Evolutionary conservation across 2,888 invertebrate genomes (phyloP).

Genomic region (Drosophila longiperda): DNA sequence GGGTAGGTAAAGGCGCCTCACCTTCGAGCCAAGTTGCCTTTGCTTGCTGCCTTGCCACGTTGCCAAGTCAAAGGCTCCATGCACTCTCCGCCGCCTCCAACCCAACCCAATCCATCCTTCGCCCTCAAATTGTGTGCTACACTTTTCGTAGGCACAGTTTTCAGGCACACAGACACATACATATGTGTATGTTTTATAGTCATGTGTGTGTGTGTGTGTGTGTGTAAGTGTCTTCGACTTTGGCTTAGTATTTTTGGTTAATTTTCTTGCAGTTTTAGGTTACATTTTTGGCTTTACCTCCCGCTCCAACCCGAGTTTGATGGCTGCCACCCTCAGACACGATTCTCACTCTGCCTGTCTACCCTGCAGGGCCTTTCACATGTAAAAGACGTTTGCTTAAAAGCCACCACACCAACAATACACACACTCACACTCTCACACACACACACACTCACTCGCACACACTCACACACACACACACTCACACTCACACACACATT

Average conservation of each 20-base stretch:
- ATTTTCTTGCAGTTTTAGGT: conserved; percentile 82
- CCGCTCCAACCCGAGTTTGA: conserved; percentile 40
- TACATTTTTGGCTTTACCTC: conserved; percentile 79
- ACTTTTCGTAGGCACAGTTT: conserved; percentile 70
- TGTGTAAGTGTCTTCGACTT: conserved; percentile 71
- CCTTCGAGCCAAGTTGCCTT: conserved; percentile 62
- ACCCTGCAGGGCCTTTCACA: conserved; percentile 74
- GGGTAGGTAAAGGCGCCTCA: conserved; percentile 54
- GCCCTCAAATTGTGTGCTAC: conserved; percentile 61
- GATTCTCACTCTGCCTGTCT: conserved; percentile 26
- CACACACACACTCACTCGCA: conserved; percentile 7
- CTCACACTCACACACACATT: conserved; percentile 46
- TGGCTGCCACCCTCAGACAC: conserved; percentile 46
- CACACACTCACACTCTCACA: conserved; percentile 18
- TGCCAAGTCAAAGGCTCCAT: conserved; percentile 79
- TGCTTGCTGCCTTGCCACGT: conserved; percentile 62
- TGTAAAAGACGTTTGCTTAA: conserved; percentile 81
- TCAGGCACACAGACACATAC: conserved; percentile 18
- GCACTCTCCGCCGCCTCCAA: conserved; percentile 42
- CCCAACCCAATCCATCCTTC: conserved; percentile 3
- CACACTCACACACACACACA: conserved; percentile 7
- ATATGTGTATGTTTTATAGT: conserved; percentile 4
- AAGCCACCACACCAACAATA: conserved; percentile 72
- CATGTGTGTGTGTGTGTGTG: conserved; percentile 25
- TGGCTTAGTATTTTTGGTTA: conserved; percentile 82